Conservation (phyloP, 2,113 vertebrate genomes). For the Ctenomys sociabilis region DNA sequence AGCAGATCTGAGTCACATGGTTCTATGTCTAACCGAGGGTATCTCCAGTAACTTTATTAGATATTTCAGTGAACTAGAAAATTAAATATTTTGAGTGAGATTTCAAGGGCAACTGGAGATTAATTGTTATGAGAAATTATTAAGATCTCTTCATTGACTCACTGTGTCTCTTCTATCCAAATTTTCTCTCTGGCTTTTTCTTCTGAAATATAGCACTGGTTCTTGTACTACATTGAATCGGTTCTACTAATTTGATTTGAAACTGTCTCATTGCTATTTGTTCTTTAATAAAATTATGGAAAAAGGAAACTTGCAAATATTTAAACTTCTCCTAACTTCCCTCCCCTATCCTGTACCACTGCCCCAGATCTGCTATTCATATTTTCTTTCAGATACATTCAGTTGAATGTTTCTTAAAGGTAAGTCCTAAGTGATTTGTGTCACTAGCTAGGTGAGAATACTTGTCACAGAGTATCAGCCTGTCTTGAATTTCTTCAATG, state of each 20-base stretch:
- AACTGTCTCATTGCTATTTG: no score
- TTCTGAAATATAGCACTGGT: neutral
- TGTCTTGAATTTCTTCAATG: accelerated
- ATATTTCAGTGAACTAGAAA: neutral
- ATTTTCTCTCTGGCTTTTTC: neutral
- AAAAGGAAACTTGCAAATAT: neutral
- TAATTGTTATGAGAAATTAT: neutral
- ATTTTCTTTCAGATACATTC: neutral
- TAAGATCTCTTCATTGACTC: neutral
- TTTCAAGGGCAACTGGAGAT: neutral
- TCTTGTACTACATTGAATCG: neutral
- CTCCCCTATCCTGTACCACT: accelerated
- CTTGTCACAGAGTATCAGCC: neutral
- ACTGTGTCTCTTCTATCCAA: neutral
- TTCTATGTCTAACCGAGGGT: neutral
- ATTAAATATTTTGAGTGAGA: neutral
- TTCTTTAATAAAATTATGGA: no score
- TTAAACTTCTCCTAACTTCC: neutral
- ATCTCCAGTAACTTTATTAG: neutral
- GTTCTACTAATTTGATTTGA: no score
- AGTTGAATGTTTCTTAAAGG: neutral
- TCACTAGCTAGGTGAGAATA: neutral
- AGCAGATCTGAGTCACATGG: accelerated
- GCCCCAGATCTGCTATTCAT: accelerated
- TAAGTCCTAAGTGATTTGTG: neutral